phyloP scores from a whole-genome alignment of 2,113 vertebrate genomes.

The Petromus typicus region DNA sequence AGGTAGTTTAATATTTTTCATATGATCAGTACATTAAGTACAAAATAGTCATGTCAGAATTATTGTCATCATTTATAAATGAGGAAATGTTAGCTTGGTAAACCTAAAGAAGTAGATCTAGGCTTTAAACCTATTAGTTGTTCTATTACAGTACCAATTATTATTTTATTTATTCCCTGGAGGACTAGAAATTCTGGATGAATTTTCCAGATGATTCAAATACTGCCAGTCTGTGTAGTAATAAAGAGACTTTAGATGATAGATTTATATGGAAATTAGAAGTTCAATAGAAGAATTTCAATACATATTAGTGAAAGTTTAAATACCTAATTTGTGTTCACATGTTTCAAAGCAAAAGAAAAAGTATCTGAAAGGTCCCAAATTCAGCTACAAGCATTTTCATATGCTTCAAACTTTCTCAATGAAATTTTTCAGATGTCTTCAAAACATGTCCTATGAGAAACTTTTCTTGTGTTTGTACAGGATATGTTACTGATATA shows the following conservation, averaged over 20 bases:
- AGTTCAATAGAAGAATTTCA: neutral
- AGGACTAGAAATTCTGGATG: neutral
- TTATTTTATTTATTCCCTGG: neutral
- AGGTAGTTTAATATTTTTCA: neutral
- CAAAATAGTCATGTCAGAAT: neutral
- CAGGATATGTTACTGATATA: slow-evolving; percentile 43
- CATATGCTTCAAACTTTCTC: neutral
- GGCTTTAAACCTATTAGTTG: neutral
- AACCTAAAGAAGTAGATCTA: neutral
- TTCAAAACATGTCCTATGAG: neutral
- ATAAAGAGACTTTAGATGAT: neutral
- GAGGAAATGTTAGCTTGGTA: neutral
- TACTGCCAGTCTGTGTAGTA: neutral
- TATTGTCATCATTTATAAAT: neutral
- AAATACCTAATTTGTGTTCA: neutral
- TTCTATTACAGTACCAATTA: neutral
- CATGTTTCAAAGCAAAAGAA: neutral
- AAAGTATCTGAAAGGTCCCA: neutral
- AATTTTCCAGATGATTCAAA: neutral
- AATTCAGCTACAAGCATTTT: neutral
- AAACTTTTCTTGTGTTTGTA: neutral
- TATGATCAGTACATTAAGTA: neutral
- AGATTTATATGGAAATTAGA: slow-evolving; percentile 10
- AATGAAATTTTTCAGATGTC: slow-evolving; percentile 6
- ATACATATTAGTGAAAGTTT: neutral